Evolutionary conservation across 2,113 vertebrate species (phyloP), one percentile per base, ranked within the genome.

Genomic region (Tenrec ecaudatus): DNA sequence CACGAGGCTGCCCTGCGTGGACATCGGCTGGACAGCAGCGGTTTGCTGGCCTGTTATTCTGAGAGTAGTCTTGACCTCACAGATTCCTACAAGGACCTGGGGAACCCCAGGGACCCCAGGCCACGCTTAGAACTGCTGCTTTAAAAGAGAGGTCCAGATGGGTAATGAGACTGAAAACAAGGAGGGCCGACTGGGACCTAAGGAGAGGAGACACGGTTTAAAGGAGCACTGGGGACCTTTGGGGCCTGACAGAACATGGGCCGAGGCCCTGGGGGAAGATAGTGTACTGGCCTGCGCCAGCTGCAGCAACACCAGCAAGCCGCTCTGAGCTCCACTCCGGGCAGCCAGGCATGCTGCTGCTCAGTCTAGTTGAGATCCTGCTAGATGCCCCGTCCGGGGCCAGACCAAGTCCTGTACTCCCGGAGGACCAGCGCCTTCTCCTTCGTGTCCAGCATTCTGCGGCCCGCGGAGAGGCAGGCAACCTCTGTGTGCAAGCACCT

Each of bases 381-480:
- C 82, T 64, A 47, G 25, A 53, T 14, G 36, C 5, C n/a, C 16
- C 36, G 6, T 73, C 15, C 29, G 86, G 57, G 60, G 23, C 22
- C n/a, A 7, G n/a, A 36, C 33, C 71, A 4, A 86, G 29, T 33
- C 81, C n/a, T 43, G 64, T 40, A 19, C 16, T 79, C 73, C 71
- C 40, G 68, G 76, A 25, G 8, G 75, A 5, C 6, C 4, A 62
- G 40, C 14, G 11, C 0, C 10, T 57, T 66, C 38, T 31, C 19
- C 4, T 53, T 40, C 23, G 33, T 6, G 22, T 16, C 43, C n/a
- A 23, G 68, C 3, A 6, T 36, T 33, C 40, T 40, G 40, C 7
- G 40, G 40, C n/a, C 89, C 53, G 4, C 12, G 83, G 38, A 20
- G 7, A 16, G 0, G 5, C 7, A 38, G 0, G 0, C 3, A n/a